A percentile compares a stretch with the other conserved stretches of the same genome.
phyloP scores from a whole-genome alignment of 1,140 invertebrate genomes.

The Helicoverpa zea region DNA sequence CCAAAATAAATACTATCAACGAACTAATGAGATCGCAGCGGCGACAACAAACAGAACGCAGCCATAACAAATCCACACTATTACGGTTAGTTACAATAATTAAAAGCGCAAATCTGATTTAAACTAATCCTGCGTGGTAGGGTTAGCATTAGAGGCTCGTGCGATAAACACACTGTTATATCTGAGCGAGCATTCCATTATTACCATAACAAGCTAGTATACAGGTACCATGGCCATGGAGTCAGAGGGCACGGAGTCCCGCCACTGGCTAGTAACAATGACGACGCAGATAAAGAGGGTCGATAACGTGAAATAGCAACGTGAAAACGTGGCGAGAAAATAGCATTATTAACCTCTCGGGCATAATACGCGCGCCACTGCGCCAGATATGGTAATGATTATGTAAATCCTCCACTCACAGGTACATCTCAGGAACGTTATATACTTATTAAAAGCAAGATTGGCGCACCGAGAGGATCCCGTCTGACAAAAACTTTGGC shows the following conservation, averaged over 20 bases:
- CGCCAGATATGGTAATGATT: slow-evolving; percentile 87
- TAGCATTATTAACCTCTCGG: slow-evolving; percentile 87
- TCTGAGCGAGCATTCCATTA: slow-evolving; percentile 23
- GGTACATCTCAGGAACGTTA: slow-evolving; percentile 85
- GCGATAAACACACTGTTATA: slow-evolving; percentile 32
- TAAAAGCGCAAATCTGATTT: slow-evolving; percentile 42
- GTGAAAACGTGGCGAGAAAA: slow-evolving; percentile 87
- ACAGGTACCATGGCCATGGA: slow-evolving; percentile 51
- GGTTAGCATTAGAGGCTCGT: slow-evolving; percentile 11
- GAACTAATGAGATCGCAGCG: slow-evolving; percentile 9
- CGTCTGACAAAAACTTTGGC: slow-evolving; percentile 77
- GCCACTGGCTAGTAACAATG: slow-evolving; percentile 86
- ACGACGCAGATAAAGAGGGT: slow-evolving; percentile 86
- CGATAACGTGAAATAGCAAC: slow-evolving; percentile 87
- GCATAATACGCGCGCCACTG: slow-evolving; percentile 86
- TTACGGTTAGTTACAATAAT: slow-evolving; percentile 40
- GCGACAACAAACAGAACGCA: background rate
- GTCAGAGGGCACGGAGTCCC: slow-evolving; percentile 70
- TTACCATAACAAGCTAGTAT: slow-evolving; percentile 55
- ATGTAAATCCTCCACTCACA: slow-evolving; percentile 85
- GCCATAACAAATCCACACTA: slow-evolving; percentile 23
- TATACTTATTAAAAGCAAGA: slow-evolving; percentile 87
- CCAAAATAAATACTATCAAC: slow-evolving; percentile 9
- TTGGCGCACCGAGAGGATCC: slow-evolving; percentile 81
- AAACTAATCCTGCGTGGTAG: slow-evolving; percentile 22